A percentile compares a stretch with the other conserved stretches of the same genome.
phyloP scores from a whole-genome alignment of 2,888 invertebrate species.

The Dryobotodes eremita region DNA sequence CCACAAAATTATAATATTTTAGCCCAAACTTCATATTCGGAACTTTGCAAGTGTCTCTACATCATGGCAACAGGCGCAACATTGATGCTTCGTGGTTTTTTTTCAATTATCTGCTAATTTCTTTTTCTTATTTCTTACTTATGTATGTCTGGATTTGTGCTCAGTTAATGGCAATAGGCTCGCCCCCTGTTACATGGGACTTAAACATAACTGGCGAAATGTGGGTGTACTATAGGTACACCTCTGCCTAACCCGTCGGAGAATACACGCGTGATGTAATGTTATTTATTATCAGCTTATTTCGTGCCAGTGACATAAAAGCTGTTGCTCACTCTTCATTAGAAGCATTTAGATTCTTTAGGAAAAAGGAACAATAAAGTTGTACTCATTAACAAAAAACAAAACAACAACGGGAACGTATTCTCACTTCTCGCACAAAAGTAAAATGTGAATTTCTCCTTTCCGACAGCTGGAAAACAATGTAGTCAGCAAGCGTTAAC shows the following conservation, averaged over 20 bases:
- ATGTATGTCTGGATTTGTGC: not conserved
- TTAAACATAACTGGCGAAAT: not conserved
- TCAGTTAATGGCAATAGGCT: not conserved
- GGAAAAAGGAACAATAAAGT: not conserved
- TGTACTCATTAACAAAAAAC: slow-evolving; percentile 4
- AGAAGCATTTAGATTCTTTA: not conserved
- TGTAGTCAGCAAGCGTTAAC: slow-evolving; percentile 32
- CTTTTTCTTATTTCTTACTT: not conserved
- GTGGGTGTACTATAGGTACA: not conserved
- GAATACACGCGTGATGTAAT: too few species aligned
- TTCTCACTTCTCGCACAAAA: slow-evolving; percentile 16
- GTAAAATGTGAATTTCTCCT: slow-evolving; percentile 43
- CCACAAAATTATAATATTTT: not conserved
- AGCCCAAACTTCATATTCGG: not conserved
- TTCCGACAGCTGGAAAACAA: slow-evolving; percentile 29
- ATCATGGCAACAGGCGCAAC: too few species aligned
- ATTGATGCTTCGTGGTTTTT: too few species aligned
- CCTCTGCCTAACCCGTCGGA: not conserved
- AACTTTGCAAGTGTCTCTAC: too few species aligned
- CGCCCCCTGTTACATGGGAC: not conserved
- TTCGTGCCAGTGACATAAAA: not conserved
- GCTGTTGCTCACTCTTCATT: not conserved
- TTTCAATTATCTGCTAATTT: not conserved
- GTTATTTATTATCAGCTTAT: too few species aligned
- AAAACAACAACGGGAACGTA: slow-evolving; percentile 2